phyloP scores from a whole-genome alignment of 2,888 invertebrate genomes.

The Tryphoninae sp. region DNA sequence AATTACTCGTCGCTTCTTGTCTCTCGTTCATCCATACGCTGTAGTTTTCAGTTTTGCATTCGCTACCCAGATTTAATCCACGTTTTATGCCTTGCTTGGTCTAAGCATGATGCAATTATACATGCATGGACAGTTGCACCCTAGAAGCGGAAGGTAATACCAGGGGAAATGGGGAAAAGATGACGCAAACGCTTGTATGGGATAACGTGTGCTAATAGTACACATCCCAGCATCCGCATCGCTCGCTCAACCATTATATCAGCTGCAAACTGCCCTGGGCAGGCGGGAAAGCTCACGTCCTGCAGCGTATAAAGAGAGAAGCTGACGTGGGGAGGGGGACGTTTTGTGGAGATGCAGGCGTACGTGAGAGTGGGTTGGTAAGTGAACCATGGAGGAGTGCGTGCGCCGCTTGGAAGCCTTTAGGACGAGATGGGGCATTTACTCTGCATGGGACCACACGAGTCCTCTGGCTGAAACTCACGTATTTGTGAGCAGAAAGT shows the following conservation, averaged over 20 bases:
- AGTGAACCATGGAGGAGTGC: conserved; percentile 10
- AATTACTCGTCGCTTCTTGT: neutral
- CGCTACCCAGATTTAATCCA: conserved; percentile 72
- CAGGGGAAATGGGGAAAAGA: neutral
- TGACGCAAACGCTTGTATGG: neutral
- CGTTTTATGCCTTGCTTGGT: conserved; percentile 70
- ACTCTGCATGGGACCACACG: neutral
- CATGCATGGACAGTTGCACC: conserved; percentile 24
- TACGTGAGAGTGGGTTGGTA: conserved; percentile 1
- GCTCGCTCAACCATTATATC: conserved; percentile 7
- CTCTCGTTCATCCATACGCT: neutral
- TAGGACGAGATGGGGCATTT: neutral
- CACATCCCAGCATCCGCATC: conserved; percentile 3
- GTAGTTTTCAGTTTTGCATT: conserved; percentile 64
- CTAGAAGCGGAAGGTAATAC: neutral
- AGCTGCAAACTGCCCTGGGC: conserved; percentile 13
- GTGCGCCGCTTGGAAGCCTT: neutral
- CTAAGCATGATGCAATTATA: conserved; percentile 73
- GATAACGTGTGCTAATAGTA: neutral
- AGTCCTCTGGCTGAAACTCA: neutral
- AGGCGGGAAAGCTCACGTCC: neutral
- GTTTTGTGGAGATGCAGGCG: neutral
- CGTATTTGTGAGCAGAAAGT: neutral
- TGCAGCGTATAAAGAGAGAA: neutral
- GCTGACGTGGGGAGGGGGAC: neutral